These are phyloP conservation scores for Orthonyx spaldingii DNA, from an alignment of 2,113 vertebrate species.

Conservation along the genomic window DNA sequence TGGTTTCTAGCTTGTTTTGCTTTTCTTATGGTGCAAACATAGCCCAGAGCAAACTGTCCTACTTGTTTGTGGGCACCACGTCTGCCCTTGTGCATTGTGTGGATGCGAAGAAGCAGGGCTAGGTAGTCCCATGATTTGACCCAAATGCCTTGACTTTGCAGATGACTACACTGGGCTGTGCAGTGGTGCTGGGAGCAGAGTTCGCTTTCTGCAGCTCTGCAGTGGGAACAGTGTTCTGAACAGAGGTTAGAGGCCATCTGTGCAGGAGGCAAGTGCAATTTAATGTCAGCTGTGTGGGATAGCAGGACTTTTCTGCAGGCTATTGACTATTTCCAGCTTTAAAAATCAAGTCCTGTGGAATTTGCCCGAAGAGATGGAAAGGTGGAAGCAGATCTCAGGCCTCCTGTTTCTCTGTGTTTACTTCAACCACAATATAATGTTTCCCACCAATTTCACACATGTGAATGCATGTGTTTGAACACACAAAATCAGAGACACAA, in stretches of 20 bases:
- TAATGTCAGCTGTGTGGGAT: fast-evolving
- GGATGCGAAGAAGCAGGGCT: not conserved
- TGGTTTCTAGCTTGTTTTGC: not conserved
- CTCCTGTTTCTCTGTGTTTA: not conserved
- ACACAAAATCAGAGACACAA: not conserved
- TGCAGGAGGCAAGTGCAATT: not conserved
- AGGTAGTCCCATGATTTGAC: not conserved
- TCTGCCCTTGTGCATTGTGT: not conserved
- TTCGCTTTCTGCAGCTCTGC: not conserved
- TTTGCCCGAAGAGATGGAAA: not conserved
- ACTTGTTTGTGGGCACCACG: not conserved
- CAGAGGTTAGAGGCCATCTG: not conserved
- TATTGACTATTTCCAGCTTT: not conserved
- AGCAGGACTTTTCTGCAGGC: not conserved
- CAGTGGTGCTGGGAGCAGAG: not conserved
- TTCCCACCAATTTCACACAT: not conserved
- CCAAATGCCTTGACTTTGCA: not conserved
- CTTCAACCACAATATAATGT: not conserved
- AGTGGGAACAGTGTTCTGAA: not conserved
- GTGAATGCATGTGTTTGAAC: not conserved
- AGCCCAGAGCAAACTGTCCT: not conserved
- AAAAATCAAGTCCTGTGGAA: not conserved
- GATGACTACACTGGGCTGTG: fast-evolving
- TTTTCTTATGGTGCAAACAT: fast-evolving
- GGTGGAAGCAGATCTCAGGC: not conserved